A percentile compares a stretch with the other conserved stretches of the same genome.
phyloP scores from a whole-genome alignment of 2,888 invertebrate species.

The Dolichomitus sp. region DNA sequence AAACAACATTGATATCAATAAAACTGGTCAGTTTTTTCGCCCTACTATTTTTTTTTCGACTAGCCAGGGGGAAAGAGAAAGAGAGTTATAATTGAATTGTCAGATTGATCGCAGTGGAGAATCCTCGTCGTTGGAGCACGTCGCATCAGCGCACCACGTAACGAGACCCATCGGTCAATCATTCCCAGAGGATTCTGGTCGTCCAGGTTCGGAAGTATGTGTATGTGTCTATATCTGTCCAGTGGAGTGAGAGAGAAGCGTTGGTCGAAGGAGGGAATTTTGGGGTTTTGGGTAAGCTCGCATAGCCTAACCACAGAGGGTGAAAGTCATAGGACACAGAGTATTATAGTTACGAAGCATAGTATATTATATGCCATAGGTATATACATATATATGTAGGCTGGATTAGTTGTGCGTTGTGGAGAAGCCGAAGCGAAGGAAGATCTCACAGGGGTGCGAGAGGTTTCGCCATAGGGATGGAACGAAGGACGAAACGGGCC shows the following conservation, averaged over 20 bases:
- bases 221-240: neutral
- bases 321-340: slow-evolving; percentile 42
- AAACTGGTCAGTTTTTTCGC: neutral
- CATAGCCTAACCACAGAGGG: neutral
- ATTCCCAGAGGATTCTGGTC: slow-evolving; percentile 55
- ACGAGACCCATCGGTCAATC: slow-evolving; percentile 65
- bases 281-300: slow-evolving; percentile 29
- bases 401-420: slow-evolving; percentile 53
- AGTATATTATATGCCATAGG: neutral
- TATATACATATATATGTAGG: slow-evolving; percentile 15
- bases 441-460: slow-evolving; percentile 60
- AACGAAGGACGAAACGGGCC: slow-evolving; percentile 68
- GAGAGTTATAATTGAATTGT: slow-evolving; percentile 59
- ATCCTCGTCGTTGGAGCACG: slow-evolving; percentile 30
- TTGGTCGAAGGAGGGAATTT: slow-evolving; percentile 49
- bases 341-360: slow-evolving; percentile 38
- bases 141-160: slow-evolving; percentile 42
- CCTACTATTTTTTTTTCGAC: slow-evolving; percentile 10
- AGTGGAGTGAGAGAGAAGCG: neutral
- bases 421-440: slow-evolving; percentile 66
- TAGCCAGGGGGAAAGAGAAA: neutral
- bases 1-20: slow-evolving; percentile 19
- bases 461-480: slow-evolving; percentile 41
- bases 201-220: slow-evolving; percentile 1
- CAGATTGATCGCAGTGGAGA: slow-evolving; percentile 57